A percentile compares a stretch with the other conserved stretches of the same genome.
phyloP scores from a whole-genome alignment of 2,888 invertebrate species.

The Holacanthella duospinosa region DNA sequence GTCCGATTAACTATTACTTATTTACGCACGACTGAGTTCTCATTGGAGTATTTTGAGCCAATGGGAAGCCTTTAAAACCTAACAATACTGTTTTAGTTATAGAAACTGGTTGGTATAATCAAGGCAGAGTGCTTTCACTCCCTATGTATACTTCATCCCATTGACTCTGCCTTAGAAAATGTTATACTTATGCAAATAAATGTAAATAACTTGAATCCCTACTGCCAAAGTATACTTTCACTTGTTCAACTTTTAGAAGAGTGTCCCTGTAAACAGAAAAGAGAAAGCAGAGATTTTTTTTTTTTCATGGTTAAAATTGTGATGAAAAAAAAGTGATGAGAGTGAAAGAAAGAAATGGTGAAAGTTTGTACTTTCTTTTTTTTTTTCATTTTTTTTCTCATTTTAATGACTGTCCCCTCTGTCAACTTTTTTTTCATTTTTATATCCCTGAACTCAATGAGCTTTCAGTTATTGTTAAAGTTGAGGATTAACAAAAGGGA shows the following conservation, averaged over 20 bases:
- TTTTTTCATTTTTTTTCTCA: not conserved
- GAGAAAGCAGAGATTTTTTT: not conserved
- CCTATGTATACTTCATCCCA: not conserved
- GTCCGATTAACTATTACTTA: conserved; percentile 1
- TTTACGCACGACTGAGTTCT: not conserved
- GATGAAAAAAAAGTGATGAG: not conserved
- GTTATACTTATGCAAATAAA: conserved; percentile 6
- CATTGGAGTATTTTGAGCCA: not conserved
- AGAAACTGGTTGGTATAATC: not conserved
- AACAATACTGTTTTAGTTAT: not conserved
- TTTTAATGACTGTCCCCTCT: not conserved
- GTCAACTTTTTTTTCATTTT: not conserved
- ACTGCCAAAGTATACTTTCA: not conserved
- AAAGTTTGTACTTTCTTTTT: not conserved
- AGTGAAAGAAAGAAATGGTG: not conserved
- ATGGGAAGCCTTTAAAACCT: not conserved
- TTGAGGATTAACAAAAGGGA: not conserved
- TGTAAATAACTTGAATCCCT: not conserved
- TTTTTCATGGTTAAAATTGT: not conserved
- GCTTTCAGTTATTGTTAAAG: not conserved
- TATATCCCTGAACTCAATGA: not conserved
- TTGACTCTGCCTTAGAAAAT: not conserved
- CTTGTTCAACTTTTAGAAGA: conserved; percentile 1
- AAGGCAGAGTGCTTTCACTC: conserved; percentile 1
- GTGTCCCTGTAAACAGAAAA: not conserved